Base-by-base conservation (phyloP, 92 coral and sea anemone genomes). In the Actinostola sp. region DNA sequence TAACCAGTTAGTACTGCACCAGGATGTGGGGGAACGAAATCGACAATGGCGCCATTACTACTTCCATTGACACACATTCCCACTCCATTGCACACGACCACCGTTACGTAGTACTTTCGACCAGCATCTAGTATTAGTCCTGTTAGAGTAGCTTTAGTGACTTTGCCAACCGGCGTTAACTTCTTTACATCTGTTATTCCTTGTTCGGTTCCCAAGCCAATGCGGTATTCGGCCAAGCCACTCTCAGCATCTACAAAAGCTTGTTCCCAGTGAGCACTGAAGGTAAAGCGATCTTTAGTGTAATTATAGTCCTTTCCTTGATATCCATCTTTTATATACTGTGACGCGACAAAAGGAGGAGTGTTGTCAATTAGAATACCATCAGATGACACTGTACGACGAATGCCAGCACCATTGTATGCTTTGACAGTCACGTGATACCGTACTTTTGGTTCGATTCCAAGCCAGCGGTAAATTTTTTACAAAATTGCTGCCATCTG, bases 211-310 rank as follows among this genome's bases (percentile, higher is more conserved):
- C 98, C 97, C 63, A 91, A 71, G 33, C 90, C 99, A 45, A 95
- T 76, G 51, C 82, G 86, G 49, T 88, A 95, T 59, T 95, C 99
- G 0, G 50, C 86, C 13, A 95, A 31, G 20, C 89, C 88, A 65
- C 99, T 95, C 72, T 95, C 99, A 6, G 92, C 80, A 51, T 95
- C 99, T 23, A 80, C 81, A 46, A 95, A 95, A 11, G 97, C 99
- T 48, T 92, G 89, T 68, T 92, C 95, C 99, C 97, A 95, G 46
- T 91, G 97, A 50, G 90, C 89, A 25, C 91, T 93, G 76, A 85
- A 95, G 25, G 78, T 48, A 34, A 88, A 89, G 42, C 89, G 89
- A 44, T 76, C 89, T 2, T 82, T 85, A 26, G 92, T 88, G 63
- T 70, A 94, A 31, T 88, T 92, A 54, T 63, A 54, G 70, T 94